phyloP scores from a whole-genome alignment of 2,888 invertebrate genomes.

The Trissolcus brochymenae region DNA sequence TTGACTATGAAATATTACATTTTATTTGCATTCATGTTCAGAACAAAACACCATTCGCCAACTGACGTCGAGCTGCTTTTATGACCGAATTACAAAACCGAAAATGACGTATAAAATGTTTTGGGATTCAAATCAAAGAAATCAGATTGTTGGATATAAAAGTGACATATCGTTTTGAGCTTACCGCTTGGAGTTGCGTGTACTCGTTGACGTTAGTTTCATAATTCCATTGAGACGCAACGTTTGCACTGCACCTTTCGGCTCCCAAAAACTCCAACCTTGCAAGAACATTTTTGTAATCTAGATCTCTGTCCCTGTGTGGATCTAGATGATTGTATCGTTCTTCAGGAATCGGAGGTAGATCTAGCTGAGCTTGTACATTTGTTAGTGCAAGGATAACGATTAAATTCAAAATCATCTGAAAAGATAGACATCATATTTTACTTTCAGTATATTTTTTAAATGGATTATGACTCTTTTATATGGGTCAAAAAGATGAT shows the following conservation, averaged over 20 bases:
- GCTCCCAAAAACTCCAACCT: constrained; percentile 87
- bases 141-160: too few species aligned
- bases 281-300: constrained; percentile 77
- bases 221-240: constrained; percentile 93
- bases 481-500: not conserved
- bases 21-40: too few species aligned
- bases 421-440: constrained; percentile 21
- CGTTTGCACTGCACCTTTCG: constrained; percentile 89
- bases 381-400: constrained; percentile 57
- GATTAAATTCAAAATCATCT: constrained; percentile 59
- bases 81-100: too few species aligned
- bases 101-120: too few species aligned
- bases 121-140: too few species aligned
- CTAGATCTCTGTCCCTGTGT: constrained; percentile 60
- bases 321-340: constrained; percentile 55
- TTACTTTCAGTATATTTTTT: not conserved
- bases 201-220: constrained; percentile 91
- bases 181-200: constrained; percentile 89
- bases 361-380: constrained; percentile 68
- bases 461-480: not conserved
- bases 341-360: constrained; percentile 68
- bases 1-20: too few species aligned
- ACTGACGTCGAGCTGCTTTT: too few species aligned
- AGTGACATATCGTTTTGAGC: constrained; percentile 70
- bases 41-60: too few species aligned